These are phyloP conservation scores for Progne subis DNA, from an alignment of 2,113 vertebrate species.

Conservation along the genomic window DNA sequence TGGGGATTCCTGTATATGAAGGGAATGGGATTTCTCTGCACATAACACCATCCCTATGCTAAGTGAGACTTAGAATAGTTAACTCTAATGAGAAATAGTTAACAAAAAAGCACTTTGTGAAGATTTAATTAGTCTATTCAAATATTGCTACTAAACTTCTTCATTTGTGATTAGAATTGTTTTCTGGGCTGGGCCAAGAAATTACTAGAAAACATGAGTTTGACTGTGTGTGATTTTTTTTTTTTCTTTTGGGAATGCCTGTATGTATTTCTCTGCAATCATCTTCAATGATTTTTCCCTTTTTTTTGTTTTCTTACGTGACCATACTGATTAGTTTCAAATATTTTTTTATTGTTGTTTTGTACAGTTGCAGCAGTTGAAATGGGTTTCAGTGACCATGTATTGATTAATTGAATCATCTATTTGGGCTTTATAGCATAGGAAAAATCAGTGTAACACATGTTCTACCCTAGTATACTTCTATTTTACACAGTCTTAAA, in stretches of 20 bases:
- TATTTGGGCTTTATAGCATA: background rate
- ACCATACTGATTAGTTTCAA: background rate
- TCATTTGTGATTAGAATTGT: background rate
- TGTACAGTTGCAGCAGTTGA: background rate
- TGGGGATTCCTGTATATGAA: background rate
- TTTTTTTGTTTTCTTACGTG: background rate
- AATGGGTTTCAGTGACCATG: background rate
- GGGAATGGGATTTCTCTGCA: background rate
- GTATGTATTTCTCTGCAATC: background rate
- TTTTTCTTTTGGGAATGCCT: conserved; percentile 64
- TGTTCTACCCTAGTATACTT: background rate
- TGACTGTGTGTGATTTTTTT: background rate
- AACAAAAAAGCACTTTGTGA: background rate
- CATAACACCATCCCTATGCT: background rate
- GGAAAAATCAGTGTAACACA: background rate
- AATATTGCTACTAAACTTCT: background rate
- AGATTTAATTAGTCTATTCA: background rate
- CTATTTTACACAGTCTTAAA: background rate
- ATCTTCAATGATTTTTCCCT: background rate
- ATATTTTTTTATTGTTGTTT: background rate
- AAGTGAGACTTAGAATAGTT: background rate
- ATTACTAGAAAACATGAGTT: background rate
- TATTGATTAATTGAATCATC: background rate
- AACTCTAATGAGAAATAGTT: conserved; percentile 6
- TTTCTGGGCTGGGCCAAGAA: background rate